A percentile compares a stretch with the other conserved stretches of the same genome.
Conservation (phyloP, 2,113 vertebrate genomes). For the Empidonax traillii region DNA sequence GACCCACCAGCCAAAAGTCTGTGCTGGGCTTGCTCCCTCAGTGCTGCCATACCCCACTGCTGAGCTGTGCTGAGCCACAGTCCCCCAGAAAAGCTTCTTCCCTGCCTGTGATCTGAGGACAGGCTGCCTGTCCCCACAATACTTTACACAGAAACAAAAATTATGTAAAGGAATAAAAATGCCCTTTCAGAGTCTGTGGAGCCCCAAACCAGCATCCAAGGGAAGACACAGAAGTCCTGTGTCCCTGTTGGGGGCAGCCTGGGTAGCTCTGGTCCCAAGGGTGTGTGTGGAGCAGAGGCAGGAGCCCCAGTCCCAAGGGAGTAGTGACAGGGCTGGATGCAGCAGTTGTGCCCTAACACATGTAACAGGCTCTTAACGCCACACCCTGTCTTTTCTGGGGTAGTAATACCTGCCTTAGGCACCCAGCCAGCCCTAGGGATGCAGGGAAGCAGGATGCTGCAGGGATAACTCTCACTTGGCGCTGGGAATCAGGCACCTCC, state of each 20-base stretch:
- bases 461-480: too few species aligned
- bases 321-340: background rate
- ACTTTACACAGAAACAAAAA: background rate
- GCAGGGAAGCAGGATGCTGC: background rate
- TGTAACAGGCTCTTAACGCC: background rate
- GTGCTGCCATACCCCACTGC: background rate
- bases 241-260: background rate
- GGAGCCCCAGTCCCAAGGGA: rapidly evolving
- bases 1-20: background rate
- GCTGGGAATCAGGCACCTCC: rapidly evolving
- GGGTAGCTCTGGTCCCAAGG: background rate
- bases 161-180: background rate
- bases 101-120: rapidly evolving
- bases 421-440: rapidly evolving
- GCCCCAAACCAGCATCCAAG: background rate
- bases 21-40: background rate
- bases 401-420: background rate
- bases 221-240: background rate
- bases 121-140: background rate
- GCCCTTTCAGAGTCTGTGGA: background rate
- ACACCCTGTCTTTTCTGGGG: background rate
- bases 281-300: rapidly evolving
- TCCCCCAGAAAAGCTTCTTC: background rate
- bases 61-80: background rate
- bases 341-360: background rate